Percentiles rank a stretch among this genome's conserved stretches.
These are phyloP conservation scores for Eudyptes chrysolophus DNA, from an alignment of 2,113 vertebrate species.

Conservation along the genomic window DNA sequence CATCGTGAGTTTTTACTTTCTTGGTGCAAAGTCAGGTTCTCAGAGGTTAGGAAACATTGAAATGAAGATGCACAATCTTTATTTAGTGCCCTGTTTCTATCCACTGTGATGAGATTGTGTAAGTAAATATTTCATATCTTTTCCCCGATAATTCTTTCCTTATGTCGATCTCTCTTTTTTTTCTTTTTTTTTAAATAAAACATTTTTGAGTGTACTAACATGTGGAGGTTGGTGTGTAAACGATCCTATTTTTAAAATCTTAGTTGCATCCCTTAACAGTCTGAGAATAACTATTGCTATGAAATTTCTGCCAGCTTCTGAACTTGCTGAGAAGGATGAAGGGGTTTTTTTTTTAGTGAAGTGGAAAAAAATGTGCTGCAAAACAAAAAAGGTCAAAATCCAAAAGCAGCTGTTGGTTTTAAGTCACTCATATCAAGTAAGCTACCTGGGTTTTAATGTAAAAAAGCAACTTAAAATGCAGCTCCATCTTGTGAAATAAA, in stretches of 20 bases:
- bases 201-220: not conserved
- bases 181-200: not conserved
- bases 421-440: not conserved
- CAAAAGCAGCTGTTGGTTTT: not conserved
- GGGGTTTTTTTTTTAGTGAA: not conserved
- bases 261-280: not conserved
- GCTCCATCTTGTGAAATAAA: not conserved
- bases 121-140: not conserved
- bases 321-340: not conserved
- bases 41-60: not conserved
- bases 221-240: not conserved
- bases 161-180: not conserved
- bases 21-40: not conserved
- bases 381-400: not conserved
- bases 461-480: not conserved
- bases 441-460: not conserved
- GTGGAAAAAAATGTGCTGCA: not conserved
- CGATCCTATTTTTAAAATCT: not conserved
- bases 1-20: not conserved
- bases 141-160: not conserved
- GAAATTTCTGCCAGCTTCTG: not conserved
- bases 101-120: not conserved
- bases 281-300: not conserved
- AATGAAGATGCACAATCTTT: not conserved
- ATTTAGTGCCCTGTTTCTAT: not conserved